Conservation (phyloP, 2,888 invertebrate species). For the Dastarcus helophoroides region DNA sequence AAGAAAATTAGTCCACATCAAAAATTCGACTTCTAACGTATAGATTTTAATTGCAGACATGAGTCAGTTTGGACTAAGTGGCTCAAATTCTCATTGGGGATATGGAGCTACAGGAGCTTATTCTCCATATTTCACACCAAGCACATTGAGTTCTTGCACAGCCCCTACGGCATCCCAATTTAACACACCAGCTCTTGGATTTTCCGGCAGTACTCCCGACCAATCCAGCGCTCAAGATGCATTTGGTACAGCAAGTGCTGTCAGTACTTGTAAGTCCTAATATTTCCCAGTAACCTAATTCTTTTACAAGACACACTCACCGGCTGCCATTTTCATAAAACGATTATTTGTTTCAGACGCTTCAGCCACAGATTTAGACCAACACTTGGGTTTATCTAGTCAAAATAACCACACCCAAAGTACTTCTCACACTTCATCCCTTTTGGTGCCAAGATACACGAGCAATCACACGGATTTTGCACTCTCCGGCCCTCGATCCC, state of each 20-base stretch:
- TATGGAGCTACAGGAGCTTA: constrained; percentile 78
- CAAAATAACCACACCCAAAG: constrained; percentile 40
- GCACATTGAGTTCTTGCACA: constrained; percentile 61
- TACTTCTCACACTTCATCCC: constrained; percentile 36
- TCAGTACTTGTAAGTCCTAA: constrained; percentile 31
- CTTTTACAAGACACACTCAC: neutral
- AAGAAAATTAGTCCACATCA: too few relatives aligned
- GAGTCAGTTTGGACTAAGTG: constrained; percentile 75
- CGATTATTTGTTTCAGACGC: constrained; percentile 45
- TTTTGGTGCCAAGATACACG: constrained; percentile 58
- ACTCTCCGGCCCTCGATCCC: constrained; percentile 55
- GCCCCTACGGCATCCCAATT: constrained; percentile 60
- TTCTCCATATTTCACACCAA: constrained; percentile 66
- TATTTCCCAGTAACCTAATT: neutral
- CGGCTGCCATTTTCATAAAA: neutral
- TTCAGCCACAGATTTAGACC: constrained; percentile 61
- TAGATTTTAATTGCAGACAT: constrained; percentile 48
- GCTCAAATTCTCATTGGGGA: constrained; percentile 81
- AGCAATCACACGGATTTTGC: constrained; percentile 54
- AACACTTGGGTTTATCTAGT: constrained; percentile 54
- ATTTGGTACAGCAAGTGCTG: constrained; percentile 33
- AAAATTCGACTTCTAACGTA: too few relatives aligned
- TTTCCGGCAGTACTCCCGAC: constrained; percentile 57
- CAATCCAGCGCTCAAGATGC: constrained; percentile 43
- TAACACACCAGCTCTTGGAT: constrained; percentile 63